Percentiles rank a stretch among this genome's conserved stretches.
Conservation (phyloP, 2,113 vertebrate species). For the Bujurquina vittata region DNA sequence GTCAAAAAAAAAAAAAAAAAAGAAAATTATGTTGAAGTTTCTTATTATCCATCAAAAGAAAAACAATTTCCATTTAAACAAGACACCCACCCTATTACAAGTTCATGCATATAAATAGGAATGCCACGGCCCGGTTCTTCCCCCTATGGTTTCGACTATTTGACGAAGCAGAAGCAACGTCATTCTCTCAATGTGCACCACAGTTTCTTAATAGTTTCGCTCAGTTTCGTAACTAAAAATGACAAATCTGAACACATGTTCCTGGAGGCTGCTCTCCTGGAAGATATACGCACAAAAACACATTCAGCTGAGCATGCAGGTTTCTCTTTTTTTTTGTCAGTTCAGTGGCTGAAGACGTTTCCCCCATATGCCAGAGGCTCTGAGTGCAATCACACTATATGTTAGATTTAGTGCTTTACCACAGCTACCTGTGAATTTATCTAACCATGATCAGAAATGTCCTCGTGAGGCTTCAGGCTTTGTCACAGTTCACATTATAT, state of each 20-base stretch:
- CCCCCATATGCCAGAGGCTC: background rate
- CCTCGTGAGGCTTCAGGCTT: background rate
- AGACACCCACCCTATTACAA: background rate
- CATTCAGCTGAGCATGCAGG: background rate
- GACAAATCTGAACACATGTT: background rate
- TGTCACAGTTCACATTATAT: background rate
- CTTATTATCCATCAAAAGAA: background rate
- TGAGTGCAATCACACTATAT: background rate
- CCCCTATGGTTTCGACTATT: background rate
- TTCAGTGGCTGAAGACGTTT: background rate
- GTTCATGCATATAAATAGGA: background rate
- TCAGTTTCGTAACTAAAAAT: background rate
- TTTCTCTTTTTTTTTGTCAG: background rate
- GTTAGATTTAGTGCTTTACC: background rate
- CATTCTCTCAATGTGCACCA: background rate
- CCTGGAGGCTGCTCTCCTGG: background rate
- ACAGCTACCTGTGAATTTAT: background rate
- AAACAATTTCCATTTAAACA: background rate
- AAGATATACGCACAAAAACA: background rate
- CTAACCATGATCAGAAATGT: background rate
- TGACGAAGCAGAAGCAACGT: background rate
- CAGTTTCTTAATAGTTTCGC: background rate
- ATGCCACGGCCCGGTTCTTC: background rate
- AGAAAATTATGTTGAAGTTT: background rate
- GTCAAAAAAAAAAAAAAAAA: background rate